These are phyloP conservation scores for Caenorhabditis sinica DNA, from an alignment of 2,888 invertebrate genomes.

Conservation along the genomic window DNA sequence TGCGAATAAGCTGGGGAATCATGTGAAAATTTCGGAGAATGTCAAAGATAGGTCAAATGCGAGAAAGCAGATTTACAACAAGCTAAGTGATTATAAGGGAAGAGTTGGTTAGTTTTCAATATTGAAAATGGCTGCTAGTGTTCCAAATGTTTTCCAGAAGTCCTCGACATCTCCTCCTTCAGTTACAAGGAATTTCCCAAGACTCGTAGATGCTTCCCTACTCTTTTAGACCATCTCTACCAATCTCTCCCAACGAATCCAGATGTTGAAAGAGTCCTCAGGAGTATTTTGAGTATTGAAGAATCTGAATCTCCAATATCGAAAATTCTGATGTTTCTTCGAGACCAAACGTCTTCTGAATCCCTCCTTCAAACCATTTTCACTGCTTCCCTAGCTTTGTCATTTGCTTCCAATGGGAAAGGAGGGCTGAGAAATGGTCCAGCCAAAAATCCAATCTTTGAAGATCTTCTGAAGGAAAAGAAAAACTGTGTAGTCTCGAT, in stretches of 20 bases:
- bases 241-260: neutral
- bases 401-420: conserved; percentile 71
- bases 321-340: neutral
- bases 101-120: conserved; percentile 7
- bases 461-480: neutral
- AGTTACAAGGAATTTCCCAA: conserved; percentile 13
- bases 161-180: neutral
- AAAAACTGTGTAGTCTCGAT: neutral
- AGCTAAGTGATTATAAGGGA: neutral
- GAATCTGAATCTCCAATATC: neutral
- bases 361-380: conserved; percentile 39
- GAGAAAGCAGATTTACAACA: conserved; percentile 56
- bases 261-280: conserved; percentile 15
- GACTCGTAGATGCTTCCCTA: neutral
- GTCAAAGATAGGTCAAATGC: conserved; percentile 33
- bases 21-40: conserved; percentile 70
- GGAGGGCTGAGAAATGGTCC: conserved; percentile 86
- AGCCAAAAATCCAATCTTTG: conserved; percentile 80
- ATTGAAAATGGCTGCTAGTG: neutral
- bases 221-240: neutral
- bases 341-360: neutral
- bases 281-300: conserved; percentile 18
- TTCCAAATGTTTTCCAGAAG: neutral
- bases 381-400: conserved; percentile 48
- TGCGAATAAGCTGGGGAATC: conserved; percentile 83